Conservation (phyloP, 2,113 vertebrate genomes). For the Petroica traversi region DNA sequence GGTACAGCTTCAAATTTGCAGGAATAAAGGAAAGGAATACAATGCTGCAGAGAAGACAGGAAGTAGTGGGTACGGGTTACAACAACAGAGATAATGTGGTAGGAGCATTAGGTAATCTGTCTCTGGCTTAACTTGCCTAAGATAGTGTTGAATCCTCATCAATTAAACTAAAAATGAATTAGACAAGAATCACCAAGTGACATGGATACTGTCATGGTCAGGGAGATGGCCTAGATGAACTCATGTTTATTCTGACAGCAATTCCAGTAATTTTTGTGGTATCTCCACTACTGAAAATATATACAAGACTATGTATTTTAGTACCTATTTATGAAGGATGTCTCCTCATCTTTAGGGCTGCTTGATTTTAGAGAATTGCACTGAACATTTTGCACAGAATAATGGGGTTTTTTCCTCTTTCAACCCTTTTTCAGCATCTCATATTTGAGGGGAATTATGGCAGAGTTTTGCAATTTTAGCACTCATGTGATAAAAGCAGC, state of each 20-base stretch:
- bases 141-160: neutral
- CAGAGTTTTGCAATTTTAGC: neutral
- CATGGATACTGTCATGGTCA: neutral
- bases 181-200: neutral
- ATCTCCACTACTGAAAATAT: neutral
- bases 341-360: neutral
- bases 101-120: neutral
- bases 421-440: neutral
- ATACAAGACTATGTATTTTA: neutral
- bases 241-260: neutral
- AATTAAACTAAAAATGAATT: neutral
- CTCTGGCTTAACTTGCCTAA: neutral
- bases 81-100: neutral
- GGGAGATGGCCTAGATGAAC: neutral
- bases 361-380: neutral
- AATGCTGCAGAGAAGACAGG: neutral
- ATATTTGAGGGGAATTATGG: neutral
- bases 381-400: neutral
- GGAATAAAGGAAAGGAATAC: neutral
- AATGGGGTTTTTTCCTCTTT: rapidly evolving
- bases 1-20: neutral
- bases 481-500: neutral
- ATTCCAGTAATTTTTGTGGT: neutral
- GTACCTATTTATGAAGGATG: neutral
- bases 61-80: neutral